These are phyloP conservation scores for Sebastes alutus DNA, from an alignment of 2,797 vertebrate species.

Conservation along the genomic window DNA sequence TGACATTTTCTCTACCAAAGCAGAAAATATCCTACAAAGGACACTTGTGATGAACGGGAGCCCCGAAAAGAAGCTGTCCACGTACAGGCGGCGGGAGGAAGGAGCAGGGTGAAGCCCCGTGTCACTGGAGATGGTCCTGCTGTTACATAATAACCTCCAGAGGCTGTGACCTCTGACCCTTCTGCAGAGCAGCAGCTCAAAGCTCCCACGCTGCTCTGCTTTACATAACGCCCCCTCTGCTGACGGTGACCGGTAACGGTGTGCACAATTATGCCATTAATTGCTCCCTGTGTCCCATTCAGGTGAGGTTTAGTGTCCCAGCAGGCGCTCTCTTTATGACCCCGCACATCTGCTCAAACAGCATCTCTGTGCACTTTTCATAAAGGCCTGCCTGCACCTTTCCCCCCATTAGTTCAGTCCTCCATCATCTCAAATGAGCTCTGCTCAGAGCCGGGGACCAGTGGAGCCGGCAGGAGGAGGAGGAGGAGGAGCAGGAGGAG, in stretches of 20 bases:
- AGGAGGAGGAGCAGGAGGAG: background rate
- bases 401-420: conserved; percentile 24
- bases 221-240: conserved; percentile 42
- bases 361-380: conserved; percentile 37
- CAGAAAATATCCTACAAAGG: conserved; percentile 24
- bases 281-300: conserved; percentile 29
- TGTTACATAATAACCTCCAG: conserved; percentile 61
- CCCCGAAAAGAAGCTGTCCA: background rate
- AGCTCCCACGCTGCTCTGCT: conserved; percentile 11
- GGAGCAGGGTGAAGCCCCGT: conserved; percentile 11
- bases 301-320: conserved; percentile 29
- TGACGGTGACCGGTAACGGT: conserved; percentile 11
- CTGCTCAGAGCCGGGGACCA: background rate
- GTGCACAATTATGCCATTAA: conserved; percentile 20
- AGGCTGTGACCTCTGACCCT: conserved; percentile 41
- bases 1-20: conserved; percentile 40
- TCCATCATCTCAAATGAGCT: conserved; percentile 36
- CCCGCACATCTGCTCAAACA: conserved; percentile 38
- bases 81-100: background rate
- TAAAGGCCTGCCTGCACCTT: conserved; percentile 3
- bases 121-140: conserved; percentile 44
- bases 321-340: conserved; percentile 20
- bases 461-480: background rate
- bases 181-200: conserved; percentile 30
- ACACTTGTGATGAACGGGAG: background rate